These are phyloP conservation scores for Zaprionus taronus DNA, from an alignment of 1,140 invertebrate genomes.

Conservation along the genomic window DNA sequence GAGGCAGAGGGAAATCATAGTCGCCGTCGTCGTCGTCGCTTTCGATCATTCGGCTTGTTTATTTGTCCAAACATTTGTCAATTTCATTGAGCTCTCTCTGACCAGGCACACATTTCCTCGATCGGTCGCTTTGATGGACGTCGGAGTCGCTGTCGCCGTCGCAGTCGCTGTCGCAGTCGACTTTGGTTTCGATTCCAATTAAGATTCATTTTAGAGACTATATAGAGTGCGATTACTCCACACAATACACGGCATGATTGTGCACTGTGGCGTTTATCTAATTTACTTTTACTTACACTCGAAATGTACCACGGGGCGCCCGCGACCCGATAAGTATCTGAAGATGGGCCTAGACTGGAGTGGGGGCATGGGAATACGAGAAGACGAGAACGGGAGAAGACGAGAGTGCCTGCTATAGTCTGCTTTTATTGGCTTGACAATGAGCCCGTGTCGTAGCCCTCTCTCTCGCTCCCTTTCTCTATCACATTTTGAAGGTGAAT, in stretches of 20 bases:
- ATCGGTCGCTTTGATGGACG: conserved; percentile 62
- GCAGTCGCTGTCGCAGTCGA: conserved; percentile 31
- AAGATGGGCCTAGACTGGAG: conserved; percentile 20
- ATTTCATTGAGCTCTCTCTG: conserved; percentile 78
- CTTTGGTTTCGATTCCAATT: conserved; percentile 71
- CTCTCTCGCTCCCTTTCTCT: not conserved
- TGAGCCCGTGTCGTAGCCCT: conserved; percentile 56
- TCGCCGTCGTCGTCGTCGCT: conserved; percentile 4
- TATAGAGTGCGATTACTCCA: conserved; percentile 26
- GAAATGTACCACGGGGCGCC: conserved; percentile 62
- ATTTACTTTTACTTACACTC: conserved; percentile 79
- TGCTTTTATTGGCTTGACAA: conserved; percentile 80
- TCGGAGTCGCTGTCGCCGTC: not conserved
- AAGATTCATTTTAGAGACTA: conserved; percentile 69
- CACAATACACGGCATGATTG: conserved; percentile 64
- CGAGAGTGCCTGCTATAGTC: conserved; percentile 29
- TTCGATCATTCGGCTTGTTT: conserved; percentile 70
- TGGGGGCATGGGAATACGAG: conserved; percentile 8
- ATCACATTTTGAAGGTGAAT: conserved; percentile 49
- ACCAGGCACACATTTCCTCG: conserved; percentile 69
- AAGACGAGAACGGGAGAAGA: conserved; percentile 20
- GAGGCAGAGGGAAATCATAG: conserved; percentile 29
- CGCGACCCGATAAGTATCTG: conserved; percentile 63
- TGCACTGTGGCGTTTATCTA: conserved; percentile 75
- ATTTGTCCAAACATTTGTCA: conserved; percentile 82